Base-by-base conservation (phyloP, 2,888 invertebrate genomes). In the Amblyjoppa proteus region DNA sequence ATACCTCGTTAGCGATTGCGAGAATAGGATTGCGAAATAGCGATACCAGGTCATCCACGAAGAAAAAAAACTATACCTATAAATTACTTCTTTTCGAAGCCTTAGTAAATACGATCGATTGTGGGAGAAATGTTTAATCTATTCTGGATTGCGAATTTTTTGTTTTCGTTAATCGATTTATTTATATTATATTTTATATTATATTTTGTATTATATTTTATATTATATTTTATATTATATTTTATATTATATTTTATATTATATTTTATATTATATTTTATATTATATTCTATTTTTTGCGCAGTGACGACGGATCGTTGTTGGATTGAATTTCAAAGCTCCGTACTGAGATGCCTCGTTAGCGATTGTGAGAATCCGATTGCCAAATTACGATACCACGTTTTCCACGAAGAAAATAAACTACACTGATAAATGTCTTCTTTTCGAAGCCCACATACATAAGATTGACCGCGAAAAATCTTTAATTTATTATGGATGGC, bases 1-100 rank as follows among this genome's bases (percentile, higher is more conserved):
- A 45, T 45, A 79, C 78, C 69, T 70, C 74, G 75, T 85, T 78
- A 70, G 64, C 80, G 45, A 70, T 77, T 74, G 45, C 70, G 53
- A 49, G 34, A 76, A 66, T 45, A n/a, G 41, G 6, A 34, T 34
- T 31, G 38, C 11, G 16, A 31, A 61, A 81, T 81, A 34, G 69
- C 38, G 74, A 78, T 78, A 64, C 75, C 84, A 81, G 69, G 74
- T 73, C 77, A 68, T 77, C 61, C 58, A 13, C 13, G 45, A 45
- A 45, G 45, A 45, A 11, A 45, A 45, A 45, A 45, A 11, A 45
- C 11, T 0, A 3, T 4, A 45, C 13, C 45, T 11, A 11, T 11
- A 13, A 45, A 45, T 45, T 3, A 45, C 13, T 45, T 45, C 3
- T 45, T 45, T 45, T 45, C 45, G 38, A 38, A 38, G 38, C 7